Evolutionary conservation across 2,113 vertebrate species (phyloP).

Genomic region (Anseranas semipalmata): DNA sequence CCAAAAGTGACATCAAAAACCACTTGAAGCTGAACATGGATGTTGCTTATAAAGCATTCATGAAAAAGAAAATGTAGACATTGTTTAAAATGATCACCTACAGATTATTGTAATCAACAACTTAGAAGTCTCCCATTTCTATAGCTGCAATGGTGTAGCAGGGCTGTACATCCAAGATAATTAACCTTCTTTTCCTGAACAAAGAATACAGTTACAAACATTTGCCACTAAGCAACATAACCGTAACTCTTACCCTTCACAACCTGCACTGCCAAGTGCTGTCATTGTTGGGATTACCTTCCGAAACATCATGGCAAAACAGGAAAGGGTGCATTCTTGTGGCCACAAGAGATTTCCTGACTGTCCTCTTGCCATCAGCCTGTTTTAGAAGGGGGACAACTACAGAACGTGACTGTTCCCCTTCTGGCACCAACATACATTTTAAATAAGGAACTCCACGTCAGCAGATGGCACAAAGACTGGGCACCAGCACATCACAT

Average conservation of each 20-base stretch:
- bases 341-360: background rate
- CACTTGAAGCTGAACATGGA: conserved; percentile 62
- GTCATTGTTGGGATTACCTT: background rate
- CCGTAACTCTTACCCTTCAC: background rate
- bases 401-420: background rate
- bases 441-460: conserved; percentile 39
- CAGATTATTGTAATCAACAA: conserved; percentile 50
- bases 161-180: conserved; percentile 4
- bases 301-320: conserved; percentile 1
- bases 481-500: conserved; percentile 53
- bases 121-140: conserved; percentile 1
- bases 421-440: conserved; percentile 46
- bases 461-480: conserved; percentile 58
- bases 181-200: background rate
- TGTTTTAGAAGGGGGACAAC: conserved; percentile 19
- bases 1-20: conserved; percentile 65
- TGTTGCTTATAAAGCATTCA: conserved; percentile 59
- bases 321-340: background rate
- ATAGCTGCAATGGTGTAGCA: background rate
- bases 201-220: background rate
- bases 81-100: conserved; percentile 46
- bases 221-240: background rate
- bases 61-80: conserved; percentile 44
- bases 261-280: conserved; percentile 26
- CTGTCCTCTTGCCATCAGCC: conserved; percentile 15